phyloP scores from a whole-genome alignment of 2,797 vertebrate genomes.

The Graptemys geographica region DNA sequence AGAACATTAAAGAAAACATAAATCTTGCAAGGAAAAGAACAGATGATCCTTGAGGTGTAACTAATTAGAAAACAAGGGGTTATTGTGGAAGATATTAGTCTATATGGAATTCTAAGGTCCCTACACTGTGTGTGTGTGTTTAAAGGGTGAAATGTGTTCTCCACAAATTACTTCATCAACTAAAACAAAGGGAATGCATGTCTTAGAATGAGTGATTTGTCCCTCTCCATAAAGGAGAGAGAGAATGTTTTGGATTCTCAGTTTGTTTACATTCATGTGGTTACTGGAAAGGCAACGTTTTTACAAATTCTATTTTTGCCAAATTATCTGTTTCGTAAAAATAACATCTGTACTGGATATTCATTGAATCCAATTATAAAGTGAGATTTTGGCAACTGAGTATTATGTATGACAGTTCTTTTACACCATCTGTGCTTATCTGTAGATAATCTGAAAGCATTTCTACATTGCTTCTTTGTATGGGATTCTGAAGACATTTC shows the following conservation, averaged over 20 bases:
- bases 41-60: background rate
- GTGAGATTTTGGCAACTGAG: conserved; percentile 61
- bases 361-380: conserved; percentile 64
- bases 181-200: background rate
- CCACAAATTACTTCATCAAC: background rate
- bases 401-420: conserved; percentile 59
- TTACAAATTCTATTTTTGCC: conserved; percentile 34
- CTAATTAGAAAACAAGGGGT: background rate
- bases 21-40: background rate
- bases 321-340: conserved; percentile 64
- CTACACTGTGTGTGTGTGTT: background rate
- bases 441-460: conserved; percentile 55
- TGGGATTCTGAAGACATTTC: background rate
- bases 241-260: background rate
- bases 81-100: background rate
- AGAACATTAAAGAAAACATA: rapidly evolving
- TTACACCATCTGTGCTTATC: conserved; percentile 64
- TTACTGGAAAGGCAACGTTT: conserved; percentile 26
- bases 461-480: conserved; percentile 22
- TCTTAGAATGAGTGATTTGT: background rate
- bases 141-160: background rate
- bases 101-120: background rate
- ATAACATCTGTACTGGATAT: conserved; percentile 51
- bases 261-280: conserved; percentile 32
- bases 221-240: background rate